Conservation (phyloP, 2,797 vertebrate species). For the Lagodon rhomboides region DNA sequence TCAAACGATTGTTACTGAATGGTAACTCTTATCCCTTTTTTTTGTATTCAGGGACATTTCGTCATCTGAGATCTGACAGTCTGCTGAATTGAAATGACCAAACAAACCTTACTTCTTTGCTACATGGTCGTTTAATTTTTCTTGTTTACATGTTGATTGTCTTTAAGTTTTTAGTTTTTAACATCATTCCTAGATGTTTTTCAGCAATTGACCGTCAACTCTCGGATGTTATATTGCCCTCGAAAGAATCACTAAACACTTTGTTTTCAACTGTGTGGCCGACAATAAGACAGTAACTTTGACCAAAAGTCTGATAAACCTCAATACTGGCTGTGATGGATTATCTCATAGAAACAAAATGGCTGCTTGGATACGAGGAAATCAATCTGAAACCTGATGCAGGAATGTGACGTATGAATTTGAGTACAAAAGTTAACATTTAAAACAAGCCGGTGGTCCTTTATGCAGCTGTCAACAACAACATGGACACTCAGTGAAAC, state of each 20-base stretch:
- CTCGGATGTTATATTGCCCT: not conserved
- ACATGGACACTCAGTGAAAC: not conserved
- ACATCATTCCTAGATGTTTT: not conserved
- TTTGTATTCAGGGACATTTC: slow-evolving; percentile 11
- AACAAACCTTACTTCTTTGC: not conserved
- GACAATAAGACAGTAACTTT: not conserved
- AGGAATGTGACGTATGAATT: slow-evolving; percentile 17
- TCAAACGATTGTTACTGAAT: not conserved
- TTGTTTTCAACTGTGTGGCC: not conserved
- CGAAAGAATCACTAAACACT: not conserved
- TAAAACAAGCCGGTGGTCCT: slow-evolving; percentile 3
- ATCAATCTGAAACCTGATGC: not conserved
- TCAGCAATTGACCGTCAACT: not conserved
- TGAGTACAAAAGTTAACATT: slow-evolving; percentile 7
- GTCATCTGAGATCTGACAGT: not conserved
- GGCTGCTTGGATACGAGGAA: no score
- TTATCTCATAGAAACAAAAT: slow-evolving; percentile 2
- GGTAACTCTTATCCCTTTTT: not conserved
- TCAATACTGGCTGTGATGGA: slow-evolving; percentile 8
- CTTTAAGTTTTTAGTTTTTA: not conserved
- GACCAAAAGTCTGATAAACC: not conserved
- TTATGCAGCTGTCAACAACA: not conserved
- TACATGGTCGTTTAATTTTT: not conserved
- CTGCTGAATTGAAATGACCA: not conserved
- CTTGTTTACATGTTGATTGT: slow-evolving; percentile 20